Conservation (phyloP, 23 tunicate genomes). For the Diplosoma virens region DNA sequence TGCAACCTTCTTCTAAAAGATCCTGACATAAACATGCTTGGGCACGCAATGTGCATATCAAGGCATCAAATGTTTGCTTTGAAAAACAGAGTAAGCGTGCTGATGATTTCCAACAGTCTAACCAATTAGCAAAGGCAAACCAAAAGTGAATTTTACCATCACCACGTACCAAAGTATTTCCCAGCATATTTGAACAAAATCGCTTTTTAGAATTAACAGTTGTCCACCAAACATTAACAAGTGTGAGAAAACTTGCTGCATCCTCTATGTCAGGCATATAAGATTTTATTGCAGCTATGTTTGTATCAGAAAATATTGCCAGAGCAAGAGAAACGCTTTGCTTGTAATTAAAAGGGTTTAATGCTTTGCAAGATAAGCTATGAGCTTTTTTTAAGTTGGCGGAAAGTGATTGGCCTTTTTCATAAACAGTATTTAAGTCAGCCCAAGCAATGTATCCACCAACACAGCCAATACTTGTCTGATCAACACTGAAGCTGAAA, state of each 20-base stretch:
- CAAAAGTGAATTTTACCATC: constrained; percentile 8
- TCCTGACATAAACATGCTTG: constrained; percentile 1
- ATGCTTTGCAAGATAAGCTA: too few species aligned
- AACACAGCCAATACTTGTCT: background rate
- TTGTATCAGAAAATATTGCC: too few species aligned
- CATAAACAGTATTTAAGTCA: background rate
- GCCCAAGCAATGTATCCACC: constrained; percentile 2
- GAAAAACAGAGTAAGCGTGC: constrained; percentile 3
- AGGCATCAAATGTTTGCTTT: background rate
- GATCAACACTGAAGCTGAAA: background rate
- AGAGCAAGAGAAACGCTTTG: too few species aligned
- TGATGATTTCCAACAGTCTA: background rate
- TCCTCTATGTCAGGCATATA: too few species aligned
- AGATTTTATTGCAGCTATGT: too few species aligned
- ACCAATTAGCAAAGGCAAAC: background rate
- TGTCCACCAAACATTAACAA: constrained; percentile 1
- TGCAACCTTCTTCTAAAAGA: constrained; percentile 8
- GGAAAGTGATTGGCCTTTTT: too few species aligned
- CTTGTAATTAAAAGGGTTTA: too few species aligned
- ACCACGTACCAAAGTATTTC: background rate
- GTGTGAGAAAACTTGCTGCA: too few species aligned
- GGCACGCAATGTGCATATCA: background rate
- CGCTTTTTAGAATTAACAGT: constrained; percentile 14
- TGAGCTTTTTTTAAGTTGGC: too few species aligned
- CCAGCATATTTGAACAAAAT: background rate